A percentile compares a stretch with the other conserved stretches of the same genome.
phyloP scores from a whole-genome alignment of 2,113 vertebrate species.

The Elanus axillaris region DNA sequence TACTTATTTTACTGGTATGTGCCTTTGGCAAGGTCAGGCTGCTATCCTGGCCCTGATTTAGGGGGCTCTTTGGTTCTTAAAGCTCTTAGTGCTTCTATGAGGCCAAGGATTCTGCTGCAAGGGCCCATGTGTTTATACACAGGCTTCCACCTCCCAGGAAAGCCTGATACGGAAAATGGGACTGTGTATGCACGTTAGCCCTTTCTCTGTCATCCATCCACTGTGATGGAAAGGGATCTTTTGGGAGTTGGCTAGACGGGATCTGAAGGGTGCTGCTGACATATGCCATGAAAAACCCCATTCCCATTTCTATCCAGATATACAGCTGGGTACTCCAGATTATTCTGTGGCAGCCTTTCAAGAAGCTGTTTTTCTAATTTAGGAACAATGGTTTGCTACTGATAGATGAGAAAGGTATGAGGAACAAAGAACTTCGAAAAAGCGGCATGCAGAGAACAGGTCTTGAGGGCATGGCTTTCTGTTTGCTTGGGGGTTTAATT shows the following conservation, averaged over 20 bases:
- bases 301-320: background rate
- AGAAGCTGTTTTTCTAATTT: background rate
- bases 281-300: background rate
- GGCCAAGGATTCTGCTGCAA: background rate
- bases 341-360: background rate
- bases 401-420: background rate
- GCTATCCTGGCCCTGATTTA: background rate
- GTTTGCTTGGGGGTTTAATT: background rate
- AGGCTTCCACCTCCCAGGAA: background rate
- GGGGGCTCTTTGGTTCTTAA: background rate
- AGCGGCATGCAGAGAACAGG: background rate
- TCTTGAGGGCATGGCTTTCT: background rate
- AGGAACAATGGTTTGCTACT: background rate
- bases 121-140: background rate
- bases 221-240: background rate
- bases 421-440: background rate
- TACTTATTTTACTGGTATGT: slow-evolving; percentile 85
- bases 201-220: background rate
- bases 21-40: background rate
- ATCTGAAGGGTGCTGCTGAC: background rate
- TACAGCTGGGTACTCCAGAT: background rate
- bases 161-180: background rate
- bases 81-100: background rate
- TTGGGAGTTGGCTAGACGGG: background rate
- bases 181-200: background rate